Evolutionary conservation across 2,113 vertebrate species (phyloP).

Genomic region (Pholis gunnellus): DNA sequence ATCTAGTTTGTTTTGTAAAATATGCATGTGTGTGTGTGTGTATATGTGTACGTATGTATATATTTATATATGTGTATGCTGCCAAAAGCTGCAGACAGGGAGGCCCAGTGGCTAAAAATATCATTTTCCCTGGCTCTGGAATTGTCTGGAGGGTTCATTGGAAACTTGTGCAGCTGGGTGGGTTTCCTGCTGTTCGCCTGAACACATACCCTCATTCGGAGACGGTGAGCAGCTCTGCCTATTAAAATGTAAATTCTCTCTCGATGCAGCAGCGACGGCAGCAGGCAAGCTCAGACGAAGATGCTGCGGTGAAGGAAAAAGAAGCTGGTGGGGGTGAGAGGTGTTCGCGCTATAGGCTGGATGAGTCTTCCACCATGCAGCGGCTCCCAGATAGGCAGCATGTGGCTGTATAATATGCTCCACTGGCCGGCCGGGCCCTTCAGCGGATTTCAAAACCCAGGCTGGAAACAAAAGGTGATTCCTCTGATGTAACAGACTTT

Average conservation of each 20-base stretch:
- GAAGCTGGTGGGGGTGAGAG: constrained; percentile 67
- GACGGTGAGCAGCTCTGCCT: constrained; percentile 84
- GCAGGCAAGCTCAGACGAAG: constrained; percentile 73
- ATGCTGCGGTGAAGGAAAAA: constrained; percentile 69
- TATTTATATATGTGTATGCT: constrained; percentile 16
- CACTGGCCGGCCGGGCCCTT: constrained; percentile 42
- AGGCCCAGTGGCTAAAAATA: constrained; percentile 70
- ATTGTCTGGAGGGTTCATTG: constrained; percentile 83
- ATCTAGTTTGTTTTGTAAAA: constrained; percentile 43
- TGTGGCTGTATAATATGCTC: constrained; percentile 62
- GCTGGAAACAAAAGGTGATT: constrained; percentile 62
- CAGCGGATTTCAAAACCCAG: constrained; percentile 42
- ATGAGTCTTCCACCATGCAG: constrained; percentile 68
- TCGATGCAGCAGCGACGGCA: constrained; percentile 68
- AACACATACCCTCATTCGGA: constrained; percentile 84
- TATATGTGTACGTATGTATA: constrained; percentile 26
- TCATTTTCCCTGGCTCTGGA: constrained; percentile 75
- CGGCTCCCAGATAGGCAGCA: constrained; percentile 62
- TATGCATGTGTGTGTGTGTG: constrained; percentile 34
- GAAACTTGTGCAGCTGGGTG: constrained; percentile 84
- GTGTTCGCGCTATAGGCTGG: constrained; percentile 61
- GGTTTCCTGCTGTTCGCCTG: constrained; percentile 84
- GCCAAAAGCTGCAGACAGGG: constrained; percentile 49
- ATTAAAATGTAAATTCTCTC: constrained; percentile 90
- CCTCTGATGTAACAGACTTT: constrained; percentile 39